Evolutionary conservation across 2,797 vertebrate species (phyloP).

Genomic region (Parotocinclus haroldoi): DNA sequence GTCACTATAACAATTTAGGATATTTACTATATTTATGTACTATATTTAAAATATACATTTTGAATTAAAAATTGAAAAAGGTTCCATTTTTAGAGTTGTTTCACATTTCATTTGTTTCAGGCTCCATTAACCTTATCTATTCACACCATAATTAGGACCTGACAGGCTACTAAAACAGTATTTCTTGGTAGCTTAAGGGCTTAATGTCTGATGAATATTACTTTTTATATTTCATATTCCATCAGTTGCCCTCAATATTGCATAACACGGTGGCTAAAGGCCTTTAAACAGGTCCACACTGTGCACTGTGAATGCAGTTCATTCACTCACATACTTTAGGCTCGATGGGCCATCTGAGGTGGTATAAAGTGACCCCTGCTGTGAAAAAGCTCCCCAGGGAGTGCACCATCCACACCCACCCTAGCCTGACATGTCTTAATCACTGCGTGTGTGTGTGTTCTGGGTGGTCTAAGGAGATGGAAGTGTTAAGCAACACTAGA

Average conservation of each 20-base stretch:
- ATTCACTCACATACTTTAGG: constrained; percentile 71
- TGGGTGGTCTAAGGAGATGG: constrained; percentile 1
- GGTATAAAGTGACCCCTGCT: constrained; percentile 62
- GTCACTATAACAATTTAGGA: too few relatives aligned
- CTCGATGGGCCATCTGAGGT: constrained; percentile 63
- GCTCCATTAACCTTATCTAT: too few relatives aligned
- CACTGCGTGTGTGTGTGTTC: constrained; percentile 16
- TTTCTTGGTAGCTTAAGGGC: constrained; percentile 8
- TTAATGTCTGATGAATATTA: constrained; percentile 33
- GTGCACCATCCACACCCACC: constrained; percentile 11
- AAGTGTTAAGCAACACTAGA: constrained; percentile 3
- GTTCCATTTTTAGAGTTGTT: too few relatives aligned
- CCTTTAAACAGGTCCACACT: constrained; percentile 44
- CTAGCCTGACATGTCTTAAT: constrained; percentile 37
- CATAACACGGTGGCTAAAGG: constrained; percentile 44
- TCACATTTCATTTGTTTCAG: too few relatives aligned
- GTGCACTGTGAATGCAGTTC: constrained; percentile 51
- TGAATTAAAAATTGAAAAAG: too few relatives aligned
- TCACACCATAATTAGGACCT: too few relatives aligned
- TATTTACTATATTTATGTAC: too few relatives aligned
- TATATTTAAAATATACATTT: too few relatives aligned
- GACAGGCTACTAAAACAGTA: neutral
- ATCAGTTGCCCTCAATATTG: constrained; percentile 47
- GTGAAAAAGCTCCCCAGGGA: constrained; percentile 43
- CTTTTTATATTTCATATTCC: constrained; percentile 15